phyloP scores from a whole-genome alignment of 92 coral and sea anemone species.

The Parazoanthus atlanticus region DNA sequence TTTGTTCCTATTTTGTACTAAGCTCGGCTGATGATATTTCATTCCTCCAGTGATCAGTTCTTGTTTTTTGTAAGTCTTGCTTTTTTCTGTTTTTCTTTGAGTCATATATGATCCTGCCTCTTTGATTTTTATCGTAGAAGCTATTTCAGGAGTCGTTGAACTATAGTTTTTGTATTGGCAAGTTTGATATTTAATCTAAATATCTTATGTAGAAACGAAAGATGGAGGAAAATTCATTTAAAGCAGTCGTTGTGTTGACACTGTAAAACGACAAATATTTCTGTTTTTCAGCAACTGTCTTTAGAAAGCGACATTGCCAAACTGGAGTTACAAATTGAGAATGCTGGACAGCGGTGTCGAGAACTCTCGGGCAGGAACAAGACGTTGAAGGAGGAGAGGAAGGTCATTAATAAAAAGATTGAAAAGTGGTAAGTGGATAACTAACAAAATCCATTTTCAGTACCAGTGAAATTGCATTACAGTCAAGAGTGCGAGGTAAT shows the following conservation, averaged over 20 bases:
- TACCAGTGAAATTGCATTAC: too few species aligned
- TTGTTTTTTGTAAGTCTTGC: too few species aligned
- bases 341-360: slow-evolving; percentile 49
- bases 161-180: neutral
- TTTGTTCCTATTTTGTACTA: too few species aligned
- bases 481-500: neutral
- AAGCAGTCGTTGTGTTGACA: too few species aligned
- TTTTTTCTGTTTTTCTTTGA: too few species aligned
- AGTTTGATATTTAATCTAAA: too few species aligned
- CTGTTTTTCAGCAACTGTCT: slow-evolving; percentile 61
- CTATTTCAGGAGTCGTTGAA: neutral
- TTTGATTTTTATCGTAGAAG: neutral
- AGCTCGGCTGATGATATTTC: too few species aligned
- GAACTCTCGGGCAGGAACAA: slow-evolving; percentile 72
- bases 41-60: too few species aligned
- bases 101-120: too few species aligned
- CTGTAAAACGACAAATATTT: neutral
- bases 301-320: slow-evolving; percentile 74
- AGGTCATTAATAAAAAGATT: slow-evolving; percentile 48
- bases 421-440: slow-evolving; percentile 64
- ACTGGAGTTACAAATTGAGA: slow-evolving; percentile 65
- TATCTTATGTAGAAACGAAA: neutral
- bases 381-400: slow-evolving; percentile 61
- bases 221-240: neutral
- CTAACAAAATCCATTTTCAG: neutral